Conservation (phyloP, 1,140 invertebrate species). For the Hypsibius dujardini region DNA sequence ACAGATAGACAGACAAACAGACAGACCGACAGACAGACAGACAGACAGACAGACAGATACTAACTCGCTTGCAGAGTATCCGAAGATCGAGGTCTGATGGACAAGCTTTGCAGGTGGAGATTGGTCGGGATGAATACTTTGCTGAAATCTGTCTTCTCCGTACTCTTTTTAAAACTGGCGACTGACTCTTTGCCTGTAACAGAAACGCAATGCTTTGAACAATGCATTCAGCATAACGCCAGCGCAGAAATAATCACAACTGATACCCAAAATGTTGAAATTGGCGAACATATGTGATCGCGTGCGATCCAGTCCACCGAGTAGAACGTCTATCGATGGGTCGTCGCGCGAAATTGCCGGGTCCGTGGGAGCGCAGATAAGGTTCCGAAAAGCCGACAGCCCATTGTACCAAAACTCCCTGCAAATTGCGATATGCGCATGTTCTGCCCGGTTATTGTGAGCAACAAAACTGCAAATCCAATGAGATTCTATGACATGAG, state of each 20-base stretch:
- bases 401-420: too few species aligned
- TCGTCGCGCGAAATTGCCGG: neutral
- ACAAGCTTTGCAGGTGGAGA: slow-evolving; percentile 63
- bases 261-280: neutral
- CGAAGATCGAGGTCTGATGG: too few species aligned
- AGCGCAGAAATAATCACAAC: neutral
- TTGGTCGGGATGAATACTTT: slow-evolving; percentile 81
- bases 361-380: neutral
- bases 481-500: too few species aligned
- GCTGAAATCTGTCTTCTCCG: slow-evolving; percentile 50
- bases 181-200: slow-evolving; percentile 16
- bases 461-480: too few species aligned
- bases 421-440: too few species aligned
- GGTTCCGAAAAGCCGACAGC: too few species aligned
- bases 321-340: neutral
- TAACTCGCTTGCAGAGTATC: too few species aligned
- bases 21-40: too few species aligned
- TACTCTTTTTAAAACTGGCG: slow-evolving; percentile 49
- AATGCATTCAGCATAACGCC: too few species aligned
- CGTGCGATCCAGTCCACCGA: neutral
- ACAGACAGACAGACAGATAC: too few species aligned
- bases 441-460: too few species aligned
- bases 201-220: neutral
- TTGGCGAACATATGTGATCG: neutral
- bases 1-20: too few species aligned